phyloP scores from a whole-genome alignment of 2,888 invertebrate genomes.

The Dastarcus helophoroides region DNA sequence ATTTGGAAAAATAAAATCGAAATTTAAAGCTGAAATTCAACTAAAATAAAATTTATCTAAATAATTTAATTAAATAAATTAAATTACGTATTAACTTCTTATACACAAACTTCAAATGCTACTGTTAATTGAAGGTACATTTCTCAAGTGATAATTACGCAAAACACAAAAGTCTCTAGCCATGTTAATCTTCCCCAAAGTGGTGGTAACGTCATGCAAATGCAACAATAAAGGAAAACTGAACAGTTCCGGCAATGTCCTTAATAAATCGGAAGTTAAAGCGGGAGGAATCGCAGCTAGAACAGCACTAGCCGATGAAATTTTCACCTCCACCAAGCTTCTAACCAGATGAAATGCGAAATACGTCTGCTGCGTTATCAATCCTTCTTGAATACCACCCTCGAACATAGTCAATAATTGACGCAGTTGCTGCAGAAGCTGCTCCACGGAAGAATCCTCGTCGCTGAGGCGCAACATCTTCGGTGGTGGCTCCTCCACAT shows the following conservation, averaged over 20 bases:
- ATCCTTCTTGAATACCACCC: slow-evolving; percentile 46
- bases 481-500: slow-evolving; percentile 25
- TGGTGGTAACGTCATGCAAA: slow-evolving; percentile 66
- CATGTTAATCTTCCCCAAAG: slow-evolving; percentile 69
- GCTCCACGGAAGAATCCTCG: slow-evolving; percentile 20
- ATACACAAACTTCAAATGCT: too few relatives aligned
- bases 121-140: slow-evolving; percentile 13
- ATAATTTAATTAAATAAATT: too few relatives aligned
- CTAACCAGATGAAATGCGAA: slow-evolving; percentile 71
- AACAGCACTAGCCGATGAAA: slow-evolving; percentile 42
- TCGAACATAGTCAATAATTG: slow-evolving; percentile 62
- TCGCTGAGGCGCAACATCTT: slow-evolving; percentile 28
- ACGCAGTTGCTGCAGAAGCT: slow-evolving; percentile 45
- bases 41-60: too few relatives aligned
- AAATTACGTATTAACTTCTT: too few relatives aligned
- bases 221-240: slow-evolving; percentile 61
- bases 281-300: slow-evolving; percentile 64
- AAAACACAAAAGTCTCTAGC: slow-evolving; percentile 80
- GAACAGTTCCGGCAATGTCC: slow-evolving; percentile 66
- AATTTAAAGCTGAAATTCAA: too few relatives aligned
- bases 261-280: slow-evolving; percentile 68
- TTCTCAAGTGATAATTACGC: slow-evolving; percentile 62
- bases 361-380: slow-evolving; percentile 70
- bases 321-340: slow-evolving; percentile 63
- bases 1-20: too few relatives aligned